Conservation (phyloP, 2,113 vertebrate genomes). For the Cettia cetti region DNA sequence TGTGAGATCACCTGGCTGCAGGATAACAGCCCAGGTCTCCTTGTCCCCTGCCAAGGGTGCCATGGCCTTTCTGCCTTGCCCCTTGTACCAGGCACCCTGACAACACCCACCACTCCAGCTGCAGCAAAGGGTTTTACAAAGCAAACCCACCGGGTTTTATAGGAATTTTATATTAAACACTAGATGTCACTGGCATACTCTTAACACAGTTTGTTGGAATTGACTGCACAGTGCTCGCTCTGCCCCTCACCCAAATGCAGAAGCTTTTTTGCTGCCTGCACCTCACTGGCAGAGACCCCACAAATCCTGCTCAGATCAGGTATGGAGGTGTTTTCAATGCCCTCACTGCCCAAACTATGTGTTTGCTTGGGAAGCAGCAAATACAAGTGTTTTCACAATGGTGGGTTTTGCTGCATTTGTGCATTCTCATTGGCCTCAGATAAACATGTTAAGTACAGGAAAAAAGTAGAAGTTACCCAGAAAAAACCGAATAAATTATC, state of each 20-base stretch:
- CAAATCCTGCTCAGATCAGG: not conserved
- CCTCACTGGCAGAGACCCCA: not conserved
- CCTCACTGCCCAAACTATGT: not conserved
- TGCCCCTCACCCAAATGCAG: not conserved
- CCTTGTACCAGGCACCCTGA: not conserved
- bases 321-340: not conserved
- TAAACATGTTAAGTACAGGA: accelerated
- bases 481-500: not conserved
- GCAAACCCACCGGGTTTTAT: accelerated
- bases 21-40: not conserved
- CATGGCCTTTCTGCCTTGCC: not conserved
- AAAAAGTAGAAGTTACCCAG: not conserved
- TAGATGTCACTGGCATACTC: constrained; percentile 74
- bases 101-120: not conserved
- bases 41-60: not conserved
- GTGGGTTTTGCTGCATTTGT: not conserved
- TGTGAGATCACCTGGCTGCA: not conserved
- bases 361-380: not conserved
- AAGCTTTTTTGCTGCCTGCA: not conserved
- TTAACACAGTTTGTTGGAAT: not conserved
- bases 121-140: not conserved
- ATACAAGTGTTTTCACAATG: accelerated
- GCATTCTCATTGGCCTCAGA: not conserved
- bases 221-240: not conserved
- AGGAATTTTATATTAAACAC: constrained; percentile 24